Evolutionary conservation across 1,140 invertebrate species (phyloP), one percentile per base, ranked within the genome.

Genomic region (Diprion similis): DNA sequence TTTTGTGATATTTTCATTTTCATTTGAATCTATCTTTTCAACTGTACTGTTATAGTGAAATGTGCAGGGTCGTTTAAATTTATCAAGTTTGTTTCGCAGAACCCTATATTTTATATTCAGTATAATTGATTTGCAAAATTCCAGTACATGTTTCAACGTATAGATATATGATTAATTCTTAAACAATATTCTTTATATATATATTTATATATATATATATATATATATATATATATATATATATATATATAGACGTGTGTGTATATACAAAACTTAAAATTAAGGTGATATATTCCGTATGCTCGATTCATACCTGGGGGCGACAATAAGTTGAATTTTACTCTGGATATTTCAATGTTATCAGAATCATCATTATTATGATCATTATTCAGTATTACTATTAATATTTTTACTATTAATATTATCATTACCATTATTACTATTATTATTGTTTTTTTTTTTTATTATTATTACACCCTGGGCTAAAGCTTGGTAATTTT

Each of bases 181-280:
- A 59, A 59, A 59, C 2, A 37, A 13, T 59, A 59, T 59, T 13
- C n/a, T 15, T 59, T 59, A 59, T 59, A 59, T 17, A 59, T 15
- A 13, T 59, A 37, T 37, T n/a, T 59, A 59, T 17, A 59, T 59
- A 59, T 59, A 59, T 17, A 59, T 59, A 59, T 59, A 59, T 17
- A 59, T 59, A 59, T 59, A 59, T 17, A 59, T 59, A 59, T 59
- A 59, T 17, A 59, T 59, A 59, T 59, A 59, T 17, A 59, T 59
- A 59, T 59, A 59, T 17, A 59, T 15, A 13, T 59, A 37, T 37
- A 37, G 24, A 15, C 2, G 6, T 64, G 13, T 64, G 13, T 64
- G 77, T 87, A 87, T 87, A 80, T 87, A 86, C 85, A 87, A 82
- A 83, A 79, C 78, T 82, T 86, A 79, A 74, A 75, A 76, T 75